These are phyloP conservation scores for Merluccius polli DNA, from an alignment of 2,797 vertebrate species.

Conservation along the genomic window DNA sequence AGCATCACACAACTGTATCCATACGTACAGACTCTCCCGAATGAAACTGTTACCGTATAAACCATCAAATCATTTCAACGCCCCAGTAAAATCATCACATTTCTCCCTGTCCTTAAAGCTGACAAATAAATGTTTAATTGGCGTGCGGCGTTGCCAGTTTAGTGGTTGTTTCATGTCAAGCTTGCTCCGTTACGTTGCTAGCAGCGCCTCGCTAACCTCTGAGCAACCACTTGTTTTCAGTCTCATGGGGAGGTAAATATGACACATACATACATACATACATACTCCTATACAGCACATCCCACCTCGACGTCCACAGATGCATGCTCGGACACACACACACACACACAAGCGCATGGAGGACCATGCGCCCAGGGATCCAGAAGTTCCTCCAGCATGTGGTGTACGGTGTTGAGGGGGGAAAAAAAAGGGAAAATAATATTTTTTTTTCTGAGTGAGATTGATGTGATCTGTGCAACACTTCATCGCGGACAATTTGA, in stretches of 20 bases:
- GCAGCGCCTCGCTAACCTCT: not conserved
- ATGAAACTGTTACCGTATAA: too few relatives aligned
- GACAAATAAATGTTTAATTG: not conserved
- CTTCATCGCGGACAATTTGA: constrained; percentile 70
- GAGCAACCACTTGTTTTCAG: not conserved
- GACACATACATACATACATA: constrained; percentile 12
- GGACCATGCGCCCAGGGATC: not conserved
- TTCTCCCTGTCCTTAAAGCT: not conserved
- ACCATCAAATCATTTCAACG: not conserved
- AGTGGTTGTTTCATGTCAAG: not conserved
- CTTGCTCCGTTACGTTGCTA: not conserved
- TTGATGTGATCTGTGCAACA: constrained; percentile 72
- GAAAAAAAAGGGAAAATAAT: constrained; percentile 59
- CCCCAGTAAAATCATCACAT: not conserved
- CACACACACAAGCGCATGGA: not conserved
- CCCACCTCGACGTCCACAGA: not conserved
- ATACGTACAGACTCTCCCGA: too few relatives aligned
- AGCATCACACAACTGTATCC: too few relatives aligned
- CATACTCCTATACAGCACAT: constrained; percentile 14
- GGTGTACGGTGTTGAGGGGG: constrained; percentile 19
- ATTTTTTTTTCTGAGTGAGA: constrained; percentile 69
- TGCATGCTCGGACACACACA: constrained; percentile 32
- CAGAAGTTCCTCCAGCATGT: not conserved
- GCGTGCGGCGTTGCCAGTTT: not conserved
- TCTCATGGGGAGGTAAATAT: not conserved